Percentiles rank a stretch among this genome's conserved stretches.
Conservation (phyloP, 2,888 invertebrate genomes). For the Eucriotettix oculatus region DNA sequence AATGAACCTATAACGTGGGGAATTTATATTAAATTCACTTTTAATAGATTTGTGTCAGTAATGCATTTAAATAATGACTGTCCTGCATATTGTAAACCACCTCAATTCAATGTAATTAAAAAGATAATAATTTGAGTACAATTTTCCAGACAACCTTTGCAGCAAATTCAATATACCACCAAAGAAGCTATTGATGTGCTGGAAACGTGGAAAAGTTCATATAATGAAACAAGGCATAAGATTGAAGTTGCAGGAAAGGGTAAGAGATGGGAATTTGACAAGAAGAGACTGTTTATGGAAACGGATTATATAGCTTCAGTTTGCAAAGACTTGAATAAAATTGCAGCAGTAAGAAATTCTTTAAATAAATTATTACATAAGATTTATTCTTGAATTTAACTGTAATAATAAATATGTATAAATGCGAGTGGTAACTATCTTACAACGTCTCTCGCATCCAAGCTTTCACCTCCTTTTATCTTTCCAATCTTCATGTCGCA, state of each 20-base stretch:
- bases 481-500: no score
- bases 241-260: conserved; percentile 78
- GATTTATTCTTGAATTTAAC: no score
- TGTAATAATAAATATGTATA: no score
- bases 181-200: conserved; percentile 48
- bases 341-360: conserved; percentile 46
- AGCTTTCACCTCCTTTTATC: no score
- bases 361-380: not conserved
- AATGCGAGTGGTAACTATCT: no score
- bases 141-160: conserved; percentile 32
- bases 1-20: no score
- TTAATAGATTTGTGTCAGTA: no score
- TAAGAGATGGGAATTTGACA: conserved; percentile 83
- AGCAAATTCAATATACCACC: conserved; percentile 24
- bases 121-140: no score
- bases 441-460: no score
- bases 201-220: conserved; percentile 55
- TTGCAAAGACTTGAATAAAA: conserved; percentile 59
- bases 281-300: conserved; percentile 57
- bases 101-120: not conserved
- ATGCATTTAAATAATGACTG: no score
- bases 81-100: no score
- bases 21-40: no score
- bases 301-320: conserved; percentile 76
- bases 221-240: conserved; percentile 58